These are phyloP conservation scores for Epicauta chinensis DNA, from an alignment of 1,140 invertebrate species.

Conservation along the genomic window DNA sequence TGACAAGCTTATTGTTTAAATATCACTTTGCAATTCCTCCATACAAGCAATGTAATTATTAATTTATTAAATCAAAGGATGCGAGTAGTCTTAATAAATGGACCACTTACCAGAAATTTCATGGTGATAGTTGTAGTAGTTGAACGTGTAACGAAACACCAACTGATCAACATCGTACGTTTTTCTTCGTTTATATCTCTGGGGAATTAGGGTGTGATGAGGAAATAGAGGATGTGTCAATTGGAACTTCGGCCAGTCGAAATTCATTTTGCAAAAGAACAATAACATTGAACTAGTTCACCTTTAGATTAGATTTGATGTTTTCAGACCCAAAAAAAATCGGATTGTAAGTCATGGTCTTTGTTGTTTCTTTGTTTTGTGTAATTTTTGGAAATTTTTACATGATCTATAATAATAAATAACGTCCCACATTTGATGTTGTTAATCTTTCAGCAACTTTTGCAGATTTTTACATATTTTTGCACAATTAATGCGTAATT, in stretches of 20 bases:
- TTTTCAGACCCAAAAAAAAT: too few species aligned
- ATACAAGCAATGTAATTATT: too few species aligned
- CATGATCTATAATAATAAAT: too few species aligned
- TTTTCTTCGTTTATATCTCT: constrained; percentile 11
- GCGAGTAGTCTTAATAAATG: constrained; percentile 3
- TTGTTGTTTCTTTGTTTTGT: too few species aligned
- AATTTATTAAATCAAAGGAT: too few species aligned
- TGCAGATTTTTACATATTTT: too few species aligned
- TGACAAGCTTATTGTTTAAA: not conserved
- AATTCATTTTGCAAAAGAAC: constrained; percentile 5
- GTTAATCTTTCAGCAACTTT: too few species aligned
- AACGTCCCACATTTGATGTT: too few species aligned
- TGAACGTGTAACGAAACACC: constrained; percentile 1
- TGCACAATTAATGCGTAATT: too few species aligned
- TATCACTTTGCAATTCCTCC: too few species aligned
- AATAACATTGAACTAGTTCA: constrained; percentile 10
- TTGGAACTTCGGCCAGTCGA: constrained; percentile 6
- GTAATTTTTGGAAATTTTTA: too few species aligned
- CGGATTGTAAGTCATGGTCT: too few species aligned
- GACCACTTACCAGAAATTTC: constrained; percentile 15
- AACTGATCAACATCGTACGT: constrained; percentile 5
- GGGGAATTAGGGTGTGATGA: constrained; percentile 9
- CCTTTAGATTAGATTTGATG: not conserved
- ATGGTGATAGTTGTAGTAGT: constrained; percentile 6
- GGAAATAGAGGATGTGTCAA: constrained; percentile 7